Evolutionary conservation across 1,140 invertebrate species (phyloP).

Genomic region (Pinna nobilis): DNA sequence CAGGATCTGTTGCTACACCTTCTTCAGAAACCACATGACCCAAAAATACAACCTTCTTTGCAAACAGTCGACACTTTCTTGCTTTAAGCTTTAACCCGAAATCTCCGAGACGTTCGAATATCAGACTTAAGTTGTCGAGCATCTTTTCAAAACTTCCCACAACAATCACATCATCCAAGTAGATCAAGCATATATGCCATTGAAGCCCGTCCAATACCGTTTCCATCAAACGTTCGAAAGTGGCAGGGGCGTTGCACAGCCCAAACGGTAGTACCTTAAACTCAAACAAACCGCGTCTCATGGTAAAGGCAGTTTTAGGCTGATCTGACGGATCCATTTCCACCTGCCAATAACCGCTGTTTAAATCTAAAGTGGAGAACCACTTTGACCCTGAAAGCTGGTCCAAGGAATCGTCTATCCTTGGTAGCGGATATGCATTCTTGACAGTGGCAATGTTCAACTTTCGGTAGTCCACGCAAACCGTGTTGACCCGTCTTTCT

Average conservation of each 20-base stretch:
- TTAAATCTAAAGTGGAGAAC: not conserved
- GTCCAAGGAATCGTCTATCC: conserved; percentile 66
- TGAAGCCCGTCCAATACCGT: not conserved
- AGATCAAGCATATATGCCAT: not conserved
- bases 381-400: not conserved
- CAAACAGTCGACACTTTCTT: not conserved
- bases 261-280: conserved; percentile 6
- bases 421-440: not conserved
- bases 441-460: not conserved
- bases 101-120: not conserved
- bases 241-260: not conserved
- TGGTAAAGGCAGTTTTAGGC: not conserved
- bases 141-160: conserved; percentile 28
- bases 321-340: not conserved
- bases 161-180: conserved; percentile 5
- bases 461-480: conserved; percentile 74
- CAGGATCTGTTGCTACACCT: not conserved
- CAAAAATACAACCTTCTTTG: not conserved
- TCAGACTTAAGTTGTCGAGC: not conserved
- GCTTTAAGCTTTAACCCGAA: too few species aligned
- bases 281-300: not conserved
- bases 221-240: conserved; percentile 5
- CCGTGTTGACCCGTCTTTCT: not conserved
- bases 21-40: not conserved
- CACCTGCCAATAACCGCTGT: conserved; percentile 68